Evolutionary conservation across 1,140 invertebrate species (phyloP).

Genomic region (Ceratitis capitata): DNA sequence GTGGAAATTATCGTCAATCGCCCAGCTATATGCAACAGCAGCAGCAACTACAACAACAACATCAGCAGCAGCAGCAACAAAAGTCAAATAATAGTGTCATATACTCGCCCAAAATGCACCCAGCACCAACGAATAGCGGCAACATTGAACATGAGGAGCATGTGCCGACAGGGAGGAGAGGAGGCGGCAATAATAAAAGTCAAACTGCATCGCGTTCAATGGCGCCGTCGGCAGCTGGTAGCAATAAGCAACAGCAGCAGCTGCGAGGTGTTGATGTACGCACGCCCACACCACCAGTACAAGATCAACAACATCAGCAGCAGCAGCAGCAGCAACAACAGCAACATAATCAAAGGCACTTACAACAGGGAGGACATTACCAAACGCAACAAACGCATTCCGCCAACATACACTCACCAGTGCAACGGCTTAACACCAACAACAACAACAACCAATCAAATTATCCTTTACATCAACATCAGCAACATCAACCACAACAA

Average conservation of each 20-base stretch:
- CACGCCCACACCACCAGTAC: conserved; percentile 38
- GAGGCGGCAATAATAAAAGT: conserved; percentile 45
- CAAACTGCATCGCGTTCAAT: conserved; percentile 43
- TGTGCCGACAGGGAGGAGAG: background rate
- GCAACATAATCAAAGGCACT: too few species aligned
- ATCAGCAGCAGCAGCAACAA: conserved; percentile 40
- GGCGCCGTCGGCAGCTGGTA: conserved; percentile 24
- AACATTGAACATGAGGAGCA: conserved; percentile 16
- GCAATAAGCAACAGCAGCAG: background rate
- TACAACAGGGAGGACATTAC: conserved; percentile 42
- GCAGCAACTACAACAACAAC: too few species aligned
- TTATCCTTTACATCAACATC: conserved; percentile 9
- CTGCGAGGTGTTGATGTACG: conserved; percentile 44
- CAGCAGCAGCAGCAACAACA: too few species aligned
- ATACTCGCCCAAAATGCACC: conserved; percentile 25
- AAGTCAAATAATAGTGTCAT: conserved; percentile 37
- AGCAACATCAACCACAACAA: conserved; percentile 34
- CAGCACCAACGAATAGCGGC: background rate
- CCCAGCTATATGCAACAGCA: conserved; percentile 23
- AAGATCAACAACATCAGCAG: conserved; percentile 41
- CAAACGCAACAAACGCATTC: conserved; percentile 27
- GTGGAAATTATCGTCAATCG: background rate
- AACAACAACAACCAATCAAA: conserved; percentile 40
- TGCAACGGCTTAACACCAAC: background rate
- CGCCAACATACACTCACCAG: conserved; percentile 29